Evolutionary conservation across 2,888 invertebrate species (phyloP), one percentile per base, ranked within the genome.

Genomic region (Arrhopalites spinosus): DNA sequence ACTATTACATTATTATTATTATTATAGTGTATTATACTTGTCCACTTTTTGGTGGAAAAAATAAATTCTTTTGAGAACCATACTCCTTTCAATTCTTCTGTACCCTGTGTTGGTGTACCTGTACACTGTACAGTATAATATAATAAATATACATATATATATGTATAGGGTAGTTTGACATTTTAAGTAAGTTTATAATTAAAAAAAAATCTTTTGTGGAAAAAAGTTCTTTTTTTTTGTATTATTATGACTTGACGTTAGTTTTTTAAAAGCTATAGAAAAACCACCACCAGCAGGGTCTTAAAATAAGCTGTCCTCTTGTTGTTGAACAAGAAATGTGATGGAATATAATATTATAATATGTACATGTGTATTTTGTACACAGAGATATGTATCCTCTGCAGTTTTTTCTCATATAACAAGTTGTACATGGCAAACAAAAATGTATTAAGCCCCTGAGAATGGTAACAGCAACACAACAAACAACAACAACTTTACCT

Each of bases 291-390:
- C 25, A 25, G 25, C 59, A 59, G 59, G 25, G 59, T 59, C 59
- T 59, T 56, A 59, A 59, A 59, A 59, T 59, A 59, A 59, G 59
- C 23, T 59, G 59, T 59, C 59, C 59, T 20, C 25, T 59, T 36
- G 5, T 11, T 36, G 5, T 36, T 36, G 5, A 11, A 36, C 36
- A 36, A n/a, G n/a, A 36, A 36, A 36, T 59, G 25, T 25, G 25
- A 59, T 59, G 59, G n/a, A 53, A n/a, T 53, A 2, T 20, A 53
- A 3, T 23, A 20, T n/a, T 53, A 53, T 53, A 7, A 36, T 36
- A 11, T 36, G 11, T 36, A 36, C n/a, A n/a, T n/a, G n/a, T n/a
- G n/a, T n/a, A n/a, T n/a, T n/a, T n/a, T n/a, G n/a, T n/a, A n/a
- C n/a, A n/a, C n/a, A n/a, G n/a, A n/a, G n/a, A n/a, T n/a, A n/a